Evolutionary conservation across 2,888 invertebrate genomes (phyloP), one percentile per base, ranked within the genome.

Genomic region (Lochmaea capreae): DNA sequence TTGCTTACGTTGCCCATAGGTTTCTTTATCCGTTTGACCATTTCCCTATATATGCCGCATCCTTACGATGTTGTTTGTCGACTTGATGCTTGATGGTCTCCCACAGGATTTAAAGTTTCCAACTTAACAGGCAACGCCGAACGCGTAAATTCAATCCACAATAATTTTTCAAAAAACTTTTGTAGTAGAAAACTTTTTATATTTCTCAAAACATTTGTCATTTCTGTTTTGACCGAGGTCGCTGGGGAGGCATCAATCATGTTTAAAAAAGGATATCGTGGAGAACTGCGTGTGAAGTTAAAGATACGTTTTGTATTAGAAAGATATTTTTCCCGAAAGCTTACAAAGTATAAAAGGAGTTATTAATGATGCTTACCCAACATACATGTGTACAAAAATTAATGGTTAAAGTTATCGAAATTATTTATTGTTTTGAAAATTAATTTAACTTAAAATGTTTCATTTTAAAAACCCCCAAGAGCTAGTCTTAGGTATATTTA

Each of bases 141-240:
- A 76, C 73, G 75, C 73, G 81, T 82, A 84, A 85, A 86, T 85
- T 85, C 85, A 85, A 85, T 86, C 85, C 83, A 73, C 83, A 79
- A 84, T 85, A 86, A 86, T 86, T 86, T 85, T 85, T 85, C 84
- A 85, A 82, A 66, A 80, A 86, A 85, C 83, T 84, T 85, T 85
- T 84, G 84, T 84, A 83, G 81, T 83, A 82, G 81, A 81, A 82
- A 86, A 85, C 82, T 85, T 85, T 85, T 83, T 83, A 81, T 83
- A 81, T 83, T 84, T 82, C 81, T 79, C 76, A 82, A 82, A 82
- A 83, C 84, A 85, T 86, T 86, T 86, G 85, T 85, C 85, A 85
- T 85, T 84, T 83, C 81, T 85, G 84, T 86, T 86, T 86, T 86
- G 86, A 86, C 85, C 85, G 81, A 74, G 79, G 61, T 75, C 84